These are phyloP conservation scores for Morbakka virulenta DNA, from an alignment of 30 jellyfish, hydroid and myxozoan species.

Conservation along the genomic window DNA sequence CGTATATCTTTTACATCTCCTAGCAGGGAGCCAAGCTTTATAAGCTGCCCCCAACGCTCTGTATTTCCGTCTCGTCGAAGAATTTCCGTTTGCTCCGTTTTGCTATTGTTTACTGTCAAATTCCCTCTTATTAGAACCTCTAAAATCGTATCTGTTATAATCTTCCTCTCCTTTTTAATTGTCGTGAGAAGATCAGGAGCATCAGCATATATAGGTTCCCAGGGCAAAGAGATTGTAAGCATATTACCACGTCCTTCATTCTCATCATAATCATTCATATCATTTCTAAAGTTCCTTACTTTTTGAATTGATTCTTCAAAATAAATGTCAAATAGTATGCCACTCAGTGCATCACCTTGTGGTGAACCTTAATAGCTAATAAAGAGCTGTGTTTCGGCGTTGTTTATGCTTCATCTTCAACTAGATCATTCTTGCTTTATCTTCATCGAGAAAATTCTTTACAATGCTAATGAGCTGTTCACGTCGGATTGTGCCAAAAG, in stretches of 20 bases:
- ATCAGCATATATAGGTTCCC: conserved; percentile 34
- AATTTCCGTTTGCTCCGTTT: conserved; percentile 37
- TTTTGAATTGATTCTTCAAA: too few relatives aligned
- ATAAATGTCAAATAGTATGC: too few relatives aligned
- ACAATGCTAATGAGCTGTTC: too few relatives aligned
- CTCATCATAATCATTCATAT: conserved; percentile 4
- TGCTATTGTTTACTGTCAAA: conserved; percentile 35
- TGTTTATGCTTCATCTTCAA: conserved; percentile 17
- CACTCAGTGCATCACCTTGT: conserved; percentile 51
- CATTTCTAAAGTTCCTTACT: too few relatives aligned
- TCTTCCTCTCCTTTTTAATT: conserved; percentile 21
- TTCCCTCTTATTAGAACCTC: conserved; percentile 30
- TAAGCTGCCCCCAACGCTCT: conserved; percentile 41
- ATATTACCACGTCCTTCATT: conserved; percentile 3
- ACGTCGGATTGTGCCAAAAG: conserved; percentile 54
- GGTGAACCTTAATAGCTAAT: conserved; percentile 41
- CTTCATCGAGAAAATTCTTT: conserved; percentile 30
- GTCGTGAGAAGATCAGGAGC: conserved; percentile 30
- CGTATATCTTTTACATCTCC: conserved; percentile 23
- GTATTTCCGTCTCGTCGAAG: conserved; percentile 45
- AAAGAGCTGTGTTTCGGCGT: conserved; percentile 29
- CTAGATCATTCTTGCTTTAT: conserved; percentile 46
- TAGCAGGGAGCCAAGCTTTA: conserved; percentile 35
- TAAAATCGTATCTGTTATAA: conserved; percentile 24
- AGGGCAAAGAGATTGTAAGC: conserved; percentile 5